A percentile compares a stretch with the other conserved stretches of the same genome.
Conservation (phyloP, 2,797 vertebrate species). For the Dermochelys coriacea region DNA sequence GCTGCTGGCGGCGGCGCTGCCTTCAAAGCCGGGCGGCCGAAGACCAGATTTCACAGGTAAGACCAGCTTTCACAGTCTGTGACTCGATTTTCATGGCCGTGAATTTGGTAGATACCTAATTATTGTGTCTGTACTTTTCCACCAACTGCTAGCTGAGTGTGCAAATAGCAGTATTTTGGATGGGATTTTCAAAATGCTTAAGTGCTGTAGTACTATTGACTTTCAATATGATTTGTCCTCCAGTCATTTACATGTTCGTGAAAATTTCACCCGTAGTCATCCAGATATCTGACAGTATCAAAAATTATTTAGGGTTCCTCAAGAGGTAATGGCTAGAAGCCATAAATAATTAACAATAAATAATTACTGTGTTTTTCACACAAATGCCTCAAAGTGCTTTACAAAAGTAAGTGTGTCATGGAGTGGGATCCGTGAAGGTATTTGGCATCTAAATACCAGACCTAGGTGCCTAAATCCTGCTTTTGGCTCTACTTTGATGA, state of each 20-base stretch:
- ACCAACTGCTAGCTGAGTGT: background rate
- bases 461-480: background rate
- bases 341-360: background rate
- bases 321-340: background rate
- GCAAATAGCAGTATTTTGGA: constrained; percentile 4
- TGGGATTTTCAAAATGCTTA: background rate
- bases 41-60: background rate
- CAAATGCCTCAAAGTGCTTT: background rate
- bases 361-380: background rate
- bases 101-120: background rate
- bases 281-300: background rate
- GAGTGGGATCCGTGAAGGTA: background rate
- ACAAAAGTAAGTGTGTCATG: background rate
- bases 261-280: background rate
- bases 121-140: background rate
- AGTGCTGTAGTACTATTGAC: fast-evolving
- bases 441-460: background rate
- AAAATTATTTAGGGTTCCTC: background rate
- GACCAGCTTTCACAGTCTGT: background rate
- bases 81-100: background rate
- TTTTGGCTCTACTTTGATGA: background rate
- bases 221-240: background rate
- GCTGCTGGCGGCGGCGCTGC: background rate
- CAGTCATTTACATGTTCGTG: fast-evolving
- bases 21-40: background rate